Conservation (phyloP, 2,113 vertebrate species). For the Procavia capensis region DNA sequence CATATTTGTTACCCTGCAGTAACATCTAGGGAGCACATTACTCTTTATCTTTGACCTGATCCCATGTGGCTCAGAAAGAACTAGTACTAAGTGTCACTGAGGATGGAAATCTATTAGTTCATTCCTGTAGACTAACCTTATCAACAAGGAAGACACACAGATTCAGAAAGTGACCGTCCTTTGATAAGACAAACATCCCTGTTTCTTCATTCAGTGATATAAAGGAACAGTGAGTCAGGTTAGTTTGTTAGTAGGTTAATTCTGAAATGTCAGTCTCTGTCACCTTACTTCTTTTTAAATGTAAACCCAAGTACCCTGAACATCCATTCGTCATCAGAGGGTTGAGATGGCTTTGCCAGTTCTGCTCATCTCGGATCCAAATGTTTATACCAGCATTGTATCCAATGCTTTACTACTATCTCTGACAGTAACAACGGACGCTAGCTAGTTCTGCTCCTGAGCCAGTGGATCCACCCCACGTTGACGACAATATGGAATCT, state of each 20-base stretch:
- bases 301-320: conserved; percentile 16
- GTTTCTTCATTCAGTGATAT: neutral
- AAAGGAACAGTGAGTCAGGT: neutral
- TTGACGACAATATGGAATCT: neutral
- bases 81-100: neutral
- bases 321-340: neutral
- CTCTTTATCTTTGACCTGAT: neutral
- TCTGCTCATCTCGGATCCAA: neutral
- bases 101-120: neutral
- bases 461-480: neutral
- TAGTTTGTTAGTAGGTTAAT: conserved; percentile 64
- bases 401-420: neutral
- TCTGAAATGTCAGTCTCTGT: conserved; percentile 31
- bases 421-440: neutral
- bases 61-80: conserved; percentile 21
- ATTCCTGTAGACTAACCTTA: neutral
- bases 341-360: conserved; percentile 29
- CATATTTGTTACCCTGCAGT: neutral
- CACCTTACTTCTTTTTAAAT: conserved; percentile 1
- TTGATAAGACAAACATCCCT: neutral
- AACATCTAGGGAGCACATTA: neutral
- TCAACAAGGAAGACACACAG: neutral
- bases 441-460: neutral
- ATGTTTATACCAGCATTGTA: neutral
- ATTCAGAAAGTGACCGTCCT: neutral